Evolutionary conservation across 2,113 vertebrate genomes (phyloP).

Genomic region (Cyprinodon brontotheroides): DNA sequence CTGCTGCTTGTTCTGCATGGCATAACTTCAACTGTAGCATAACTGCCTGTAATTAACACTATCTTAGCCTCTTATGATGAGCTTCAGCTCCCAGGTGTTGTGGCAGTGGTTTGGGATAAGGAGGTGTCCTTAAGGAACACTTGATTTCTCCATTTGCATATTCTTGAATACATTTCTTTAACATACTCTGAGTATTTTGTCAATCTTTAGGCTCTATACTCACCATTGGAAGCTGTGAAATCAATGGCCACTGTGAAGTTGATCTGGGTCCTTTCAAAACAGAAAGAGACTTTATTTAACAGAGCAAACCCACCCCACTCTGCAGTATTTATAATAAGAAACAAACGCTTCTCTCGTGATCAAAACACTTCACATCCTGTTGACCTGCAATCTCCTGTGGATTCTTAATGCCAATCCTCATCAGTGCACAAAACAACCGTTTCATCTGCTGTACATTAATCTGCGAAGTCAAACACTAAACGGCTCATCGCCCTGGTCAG

Average conservation of each 20-base stretch:
- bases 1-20: background rate
- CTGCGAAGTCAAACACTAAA: constrained; percentile 15
- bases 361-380: constrained; percentile 38
- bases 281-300: constrained; percentile 61
- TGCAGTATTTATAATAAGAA: constrained; percentile 1
- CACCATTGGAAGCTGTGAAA: constrained; percentile 98
- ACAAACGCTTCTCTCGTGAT: constrained; percentile 10
- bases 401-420: constrained; percentile 36
- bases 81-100: constrained; percentile 49
- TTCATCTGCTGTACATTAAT: constrained; percentile 1
- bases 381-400: constrained; percentile 34
- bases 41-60: constrained; percentile 51
- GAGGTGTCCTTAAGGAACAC: constrained; percentile 58
- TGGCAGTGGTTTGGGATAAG: constrained; percentile 23
- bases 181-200: background rate
- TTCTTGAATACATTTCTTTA: constrained; percentile 60
- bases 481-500: constrained; percentile 33
- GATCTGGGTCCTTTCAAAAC: constrained; percentile 91
- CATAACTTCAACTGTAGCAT: constrained; percentile 26
- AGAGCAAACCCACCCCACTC: background rate
- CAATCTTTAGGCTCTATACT: constrained; percentile 61
- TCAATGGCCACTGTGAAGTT: constrained; percentile 99
- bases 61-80: constrained; percentile 46
- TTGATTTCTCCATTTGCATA: constrained; percentile 61
- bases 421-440: constrained; percentile 4